Percentiles rank a stretch among this genome's conserved stretches.
phyloP scores from a whole-genome alignment of 2,888 invertebrate species.

The Lymantria monacha region DNA sequence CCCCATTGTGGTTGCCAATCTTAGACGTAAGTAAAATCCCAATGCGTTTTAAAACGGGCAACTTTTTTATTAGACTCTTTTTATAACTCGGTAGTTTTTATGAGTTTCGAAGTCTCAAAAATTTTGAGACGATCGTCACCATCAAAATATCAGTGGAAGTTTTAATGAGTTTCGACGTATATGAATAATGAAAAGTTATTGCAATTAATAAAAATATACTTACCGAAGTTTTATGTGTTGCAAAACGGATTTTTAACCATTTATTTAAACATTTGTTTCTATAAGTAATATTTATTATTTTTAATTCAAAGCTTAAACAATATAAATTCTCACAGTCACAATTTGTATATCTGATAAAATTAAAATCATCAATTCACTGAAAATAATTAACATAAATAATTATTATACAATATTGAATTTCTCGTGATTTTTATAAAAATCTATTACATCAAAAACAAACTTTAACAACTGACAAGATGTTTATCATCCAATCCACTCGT shows the following conservation, averaged over 20 bases:
- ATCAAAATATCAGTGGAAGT: conserved; percentile 23
- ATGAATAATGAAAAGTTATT: conserved; percentile 6
- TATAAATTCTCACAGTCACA: no score
- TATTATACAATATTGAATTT: no score
- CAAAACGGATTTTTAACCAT: background rate
- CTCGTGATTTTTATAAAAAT: no score
- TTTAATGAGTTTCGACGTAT: conserved; percentile 18
- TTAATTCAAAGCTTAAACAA: no score
- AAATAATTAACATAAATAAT: no score
- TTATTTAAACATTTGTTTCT: no score
- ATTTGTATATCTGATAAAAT: no score
- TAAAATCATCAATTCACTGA: no score
- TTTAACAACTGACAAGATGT: no score
- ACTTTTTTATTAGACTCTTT: conserved; percentile 27
- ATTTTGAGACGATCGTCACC: conserved; percentile 18
- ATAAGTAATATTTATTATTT: no score
- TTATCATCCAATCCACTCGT: no score
- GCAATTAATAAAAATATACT: conserved; percentile 1
- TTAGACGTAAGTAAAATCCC: conserved; percentile 11
- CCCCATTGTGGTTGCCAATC: conserved; percentile 30
- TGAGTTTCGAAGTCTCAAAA: conserved; percentile 15
- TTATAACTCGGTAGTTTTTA: conserved; percentile 21
- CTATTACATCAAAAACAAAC: no score
- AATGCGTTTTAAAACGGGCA: conserved; percentile 21
- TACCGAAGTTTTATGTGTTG: background rate